phyloP scores from a whole-genome alignment of 2,888 invertebrate species.

The Empis livida region DNA sequence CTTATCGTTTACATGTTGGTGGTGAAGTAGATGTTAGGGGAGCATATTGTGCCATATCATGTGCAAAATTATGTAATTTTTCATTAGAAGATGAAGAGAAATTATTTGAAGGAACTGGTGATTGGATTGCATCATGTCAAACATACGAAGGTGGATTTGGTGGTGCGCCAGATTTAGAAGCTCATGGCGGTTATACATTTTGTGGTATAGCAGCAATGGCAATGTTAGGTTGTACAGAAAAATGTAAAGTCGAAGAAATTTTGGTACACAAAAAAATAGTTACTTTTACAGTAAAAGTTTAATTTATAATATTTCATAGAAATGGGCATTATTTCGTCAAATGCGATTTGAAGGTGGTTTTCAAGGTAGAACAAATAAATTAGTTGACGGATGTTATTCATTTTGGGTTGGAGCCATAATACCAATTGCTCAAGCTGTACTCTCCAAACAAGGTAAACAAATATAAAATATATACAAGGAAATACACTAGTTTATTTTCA shows the following conservation, averaged over 20 bases:
- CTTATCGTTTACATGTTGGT: conserved; percentile 79
- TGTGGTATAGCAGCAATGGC: conserved; percentile 88
- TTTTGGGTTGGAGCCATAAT: conserved; percentile 97
- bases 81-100: conserved; percentile 63
- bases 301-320: conserved; percentile 32
- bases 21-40: conserved; percentile 93
- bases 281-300: neutral
- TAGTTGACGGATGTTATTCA: conserved; percentile 97
- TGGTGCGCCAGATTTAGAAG: conserved; percentile 88
- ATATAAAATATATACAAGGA: neutral
- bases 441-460: conserved; percentile 40
- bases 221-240: conserved; percentile 59
- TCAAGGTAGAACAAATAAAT: conserved; percentile 93
- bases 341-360: conserved; percentile 95
- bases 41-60: conserved; percentile 90
- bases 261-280: conserved; percentile 36
- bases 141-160: conserved; percentile 99
- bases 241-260: conserved; percentile 63
- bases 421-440: conserved; percentile 68
- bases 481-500: neutral
- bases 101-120: conserved; percentile 73
- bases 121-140: conserved; percentile 92
- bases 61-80: conserved; percentile 55
- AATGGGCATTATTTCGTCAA: conserved; percentile 85
- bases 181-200: conserved; percentile 98